Evolutionary conservation across 2,888 invertebrate genomes (phyloP).

Genomic region (Brachypterus glaber): DNA sequence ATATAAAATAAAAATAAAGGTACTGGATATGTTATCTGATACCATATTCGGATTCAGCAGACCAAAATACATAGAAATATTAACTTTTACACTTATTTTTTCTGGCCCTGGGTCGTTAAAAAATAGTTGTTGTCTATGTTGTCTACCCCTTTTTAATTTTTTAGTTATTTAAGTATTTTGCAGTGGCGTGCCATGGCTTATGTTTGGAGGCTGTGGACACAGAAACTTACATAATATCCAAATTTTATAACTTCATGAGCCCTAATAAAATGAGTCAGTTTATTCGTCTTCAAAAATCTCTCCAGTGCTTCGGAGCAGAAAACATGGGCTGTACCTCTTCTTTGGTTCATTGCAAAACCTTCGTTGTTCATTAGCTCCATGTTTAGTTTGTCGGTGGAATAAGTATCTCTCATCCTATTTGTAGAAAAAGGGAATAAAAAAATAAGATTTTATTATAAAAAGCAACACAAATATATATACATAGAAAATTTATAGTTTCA

Average conservation of each 20-base stretch:
- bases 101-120: background rate
- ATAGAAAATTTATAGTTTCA: no score
- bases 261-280: constrained; percentile 58
- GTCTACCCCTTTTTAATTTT: no score
- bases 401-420: no score
- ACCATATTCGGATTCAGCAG: no score
- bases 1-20: no score
- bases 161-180: background rate
- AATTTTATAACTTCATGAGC: constrained; percentile 65
- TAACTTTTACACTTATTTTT: no score
- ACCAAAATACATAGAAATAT: no score
- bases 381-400: constrained; percentile 41
- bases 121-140: no score
- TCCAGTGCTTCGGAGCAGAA: constrained; percentile 61
- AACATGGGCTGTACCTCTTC: constrained; percentile 63
- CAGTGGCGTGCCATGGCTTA: background rate
- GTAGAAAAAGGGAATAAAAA: no score
- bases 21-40: no score
- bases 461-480: no score
- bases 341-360: constrained; percentile 58
- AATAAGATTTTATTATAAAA: no score
- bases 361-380: constrained; percentile 49
- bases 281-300: constrained; percentile 55
- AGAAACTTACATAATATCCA: constrained; percentile 54
- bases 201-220: background rate